Base-by-base conservation (phyloP, 2,113 vertebrate species). In the Ceratotherium simum region DNA sequence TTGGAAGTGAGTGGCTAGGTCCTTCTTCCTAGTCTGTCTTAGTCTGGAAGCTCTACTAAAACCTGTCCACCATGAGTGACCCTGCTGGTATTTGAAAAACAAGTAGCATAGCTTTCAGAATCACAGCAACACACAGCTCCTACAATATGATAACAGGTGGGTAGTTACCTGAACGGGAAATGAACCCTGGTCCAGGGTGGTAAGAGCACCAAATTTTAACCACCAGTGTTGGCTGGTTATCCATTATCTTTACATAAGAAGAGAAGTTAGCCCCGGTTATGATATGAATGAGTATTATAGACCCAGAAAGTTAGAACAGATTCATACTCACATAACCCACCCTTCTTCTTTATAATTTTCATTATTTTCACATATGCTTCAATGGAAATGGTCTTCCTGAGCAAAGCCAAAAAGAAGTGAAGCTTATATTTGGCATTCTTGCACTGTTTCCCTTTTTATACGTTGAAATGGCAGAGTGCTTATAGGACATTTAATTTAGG, bases 401-500 rank as follows among this genome's bases (percentile, higher is more conserved):
- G n/a, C 65, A 90, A 90, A 95, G 23, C 16, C 6, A 70, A 60
- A 87, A 80, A 58, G 13, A 91, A 76, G 10, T 54, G 46, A 79
- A 54, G 25, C 18, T 62, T 88, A 10, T 5, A 64, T 62, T 36
- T 89, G 36, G 51, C 33, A 58, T 88, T 51, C 5, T 76, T 54
- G 16, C 0, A 67, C 12, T 51, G 18, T 67, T 96, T 97, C 33
- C 20, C 5, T 82, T 76, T 93, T 81, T 56, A 69, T 46, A 84
- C 76, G 81, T 4, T 91, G 33, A 96, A 89, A 91, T 39, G 48
- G 29, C 33, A 81, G 14, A 72, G 20, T 80, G 10, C 46, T 65
- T 91, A 46, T 39, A 64, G 60, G 36, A 82, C 13, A 88, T 83
- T 92, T 95, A 65, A 67, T 93, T 85, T 95, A 89, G 64, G 23